phyloP scores from a whole-genome alignment of 2,113 vertebrate genomes.

The Geococcyx californianus region DNA sequence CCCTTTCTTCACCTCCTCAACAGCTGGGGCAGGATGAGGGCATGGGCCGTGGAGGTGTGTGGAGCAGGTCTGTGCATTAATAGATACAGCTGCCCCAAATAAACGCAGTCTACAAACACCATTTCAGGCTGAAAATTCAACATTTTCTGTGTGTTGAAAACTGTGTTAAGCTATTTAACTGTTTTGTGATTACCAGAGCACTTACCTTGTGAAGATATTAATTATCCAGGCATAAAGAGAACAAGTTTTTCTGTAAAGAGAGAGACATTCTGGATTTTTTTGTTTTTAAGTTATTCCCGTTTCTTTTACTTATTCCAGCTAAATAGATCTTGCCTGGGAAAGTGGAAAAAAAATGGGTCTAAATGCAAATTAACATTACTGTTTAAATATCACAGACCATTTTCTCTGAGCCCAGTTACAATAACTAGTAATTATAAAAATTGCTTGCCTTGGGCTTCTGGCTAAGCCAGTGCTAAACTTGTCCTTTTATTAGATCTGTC shows the following conservation, averaged over 20 bases:
- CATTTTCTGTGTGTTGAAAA: background rate
- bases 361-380: slow-evolving; percentile 85
- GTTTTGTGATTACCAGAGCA: slow-evolving; percentile 55
- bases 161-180: slow-evolving; percentile 52
- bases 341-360: slow-evolving; percentile 71
- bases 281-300: slow-evolving; percentile 61
- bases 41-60: background rate
- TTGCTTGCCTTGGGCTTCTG: slow-evolving; percentile 85
- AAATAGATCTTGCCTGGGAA: slow-evolving; percentile 70
- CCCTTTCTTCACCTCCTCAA: slow-evolving; percentile 19
- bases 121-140: background rate
- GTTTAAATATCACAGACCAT: slow-evolving; percentile 86
- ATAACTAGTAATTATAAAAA: slow-evolving; percentile 90
- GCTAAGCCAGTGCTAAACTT: slow-evolving; percentile 86
- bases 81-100: background rate
- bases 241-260: slow-evolving; percentile 37
- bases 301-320: slow-evolving; percentile 71
- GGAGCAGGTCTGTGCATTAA: background rate
- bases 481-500: slow-evolving; percentile 87
- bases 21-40: background rate
- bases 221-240: slow-evolving; percentile 64
- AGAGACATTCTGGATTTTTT: background rate
- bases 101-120: background rate
- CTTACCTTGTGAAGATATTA: slow-evolving; percentile 56
- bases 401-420: slow-evolving; percentile 86